Evolutionary conservation across 2,888 invertebrate genomes (phyloP).

Genomic region (Cantharis nigra): DNA sequence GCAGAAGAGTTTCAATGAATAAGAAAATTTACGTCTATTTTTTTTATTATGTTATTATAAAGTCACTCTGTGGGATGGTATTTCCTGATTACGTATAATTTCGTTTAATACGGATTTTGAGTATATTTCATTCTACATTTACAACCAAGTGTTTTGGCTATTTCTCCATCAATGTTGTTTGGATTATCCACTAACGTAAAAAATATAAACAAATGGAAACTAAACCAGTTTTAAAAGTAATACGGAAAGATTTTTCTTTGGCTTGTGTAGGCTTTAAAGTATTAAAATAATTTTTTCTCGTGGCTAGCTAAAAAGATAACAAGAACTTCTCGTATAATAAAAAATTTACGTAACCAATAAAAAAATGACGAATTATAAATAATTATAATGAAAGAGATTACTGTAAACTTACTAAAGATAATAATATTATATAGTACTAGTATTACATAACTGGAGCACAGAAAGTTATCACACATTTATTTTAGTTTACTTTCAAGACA

Average conservation of each 20-base stretch:
- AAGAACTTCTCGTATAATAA: background rate
- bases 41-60: background rate
- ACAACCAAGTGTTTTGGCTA: background rate
- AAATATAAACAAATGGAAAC: background rate
- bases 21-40: background rate
- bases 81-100: conserved; percentile 4
- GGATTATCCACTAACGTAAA: background rate
- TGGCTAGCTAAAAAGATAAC: background rate
- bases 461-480: background rate
- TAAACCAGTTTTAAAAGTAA: background rate
- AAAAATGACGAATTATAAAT: background rate
- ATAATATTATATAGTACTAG: background rate
- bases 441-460: background rate
- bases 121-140: background rate
- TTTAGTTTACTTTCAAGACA: background rate
- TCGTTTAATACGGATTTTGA: background rate
- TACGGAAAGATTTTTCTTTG: background rate
- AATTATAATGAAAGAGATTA: background rate
- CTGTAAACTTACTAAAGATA: background rate
- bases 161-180: background rate
- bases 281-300: background rate
- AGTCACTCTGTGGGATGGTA: background rate
- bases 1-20: background rate
- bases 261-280: background rate
- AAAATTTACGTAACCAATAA: background rate